Base-by-base conservation (phyloP, 2,888 invertebrate genomes). In the Drosophila nr. medialis region DNA sequence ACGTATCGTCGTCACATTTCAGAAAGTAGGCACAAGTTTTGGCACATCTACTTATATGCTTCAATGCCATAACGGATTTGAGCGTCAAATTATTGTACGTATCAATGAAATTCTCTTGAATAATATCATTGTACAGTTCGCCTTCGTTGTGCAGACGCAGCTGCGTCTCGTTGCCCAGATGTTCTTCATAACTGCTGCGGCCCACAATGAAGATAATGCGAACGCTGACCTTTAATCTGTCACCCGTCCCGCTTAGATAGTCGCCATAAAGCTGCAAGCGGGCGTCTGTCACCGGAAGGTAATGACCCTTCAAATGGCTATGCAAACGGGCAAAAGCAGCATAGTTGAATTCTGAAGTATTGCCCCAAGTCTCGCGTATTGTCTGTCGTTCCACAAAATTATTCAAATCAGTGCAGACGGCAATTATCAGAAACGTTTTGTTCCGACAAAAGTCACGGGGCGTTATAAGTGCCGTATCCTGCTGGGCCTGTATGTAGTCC, bases 1-100 rank as follows among this genome's bases (percentile, higher is more conserved):
- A 97, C 93, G 97, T 96, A 85, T 98, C 98, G 81, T 98, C 97
- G 80, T 98, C 97, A 6, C 96, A 96, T 93, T 98, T 98, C 92
- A 98, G 94, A 29, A 97, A 94, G 93, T 95, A 97, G 51, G 95
- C 90, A 0, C 95, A 95, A 92, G 81, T 83, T 15, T 84, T 76
- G n/a, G 77, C 65, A 87, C 97, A 97, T 45, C 94, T 94, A 8
- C 94, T 95, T 29, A 96, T 95, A 96, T 97, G 96, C 91, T 97
- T 97, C 66, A 98, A 91, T 94, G 97, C 95, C 95, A 97, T 96
- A 15, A 97, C 95, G 53, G 97, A 96, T 91, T 98, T 98, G 32
- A 98, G 90, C 0, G 97, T 98, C 77, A 97, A 94, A 94, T 98
- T 98, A 92, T 97, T 96, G 91, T 98, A 97, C 0, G 96, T 95